phyloP scores from a whole-genome alignment of 2,113 vertebrate genomes.

The Paracanthobrama guichenoti region DNA sequence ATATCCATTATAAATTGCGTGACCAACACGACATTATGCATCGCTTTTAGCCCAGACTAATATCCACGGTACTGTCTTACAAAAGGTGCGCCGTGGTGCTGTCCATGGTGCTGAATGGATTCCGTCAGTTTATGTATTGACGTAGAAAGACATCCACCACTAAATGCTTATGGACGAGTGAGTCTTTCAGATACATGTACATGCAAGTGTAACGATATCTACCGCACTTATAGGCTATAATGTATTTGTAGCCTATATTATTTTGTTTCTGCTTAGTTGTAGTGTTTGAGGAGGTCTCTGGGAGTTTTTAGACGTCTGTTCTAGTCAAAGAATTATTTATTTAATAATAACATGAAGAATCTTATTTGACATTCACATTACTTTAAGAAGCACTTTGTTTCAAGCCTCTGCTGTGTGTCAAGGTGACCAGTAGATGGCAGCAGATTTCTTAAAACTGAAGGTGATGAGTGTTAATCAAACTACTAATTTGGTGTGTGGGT shows the following conservation, averaged over 20 bases:
- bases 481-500: not conserved
- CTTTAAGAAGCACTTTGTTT: not conserved
- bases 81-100: not conserved
- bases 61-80: not conserved
- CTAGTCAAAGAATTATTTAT: no score
- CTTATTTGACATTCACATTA: not conserved
- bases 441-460: conserved; percentile 8
- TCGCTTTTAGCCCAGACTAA: not conserved
- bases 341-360: not conserved
- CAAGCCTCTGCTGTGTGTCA: not conserved
- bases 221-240: not conserved
- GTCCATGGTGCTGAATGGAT: conserved; percentile 31
- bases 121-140: not conserved
- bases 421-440: conserved; percentile 46
- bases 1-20: not conserved
- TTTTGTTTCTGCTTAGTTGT: no score
- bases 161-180: not conserved
- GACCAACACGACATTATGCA: not conserved
- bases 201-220: not conserved
- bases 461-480: not conserved
- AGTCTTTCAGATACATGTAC: not conserved
- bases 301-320: no score
- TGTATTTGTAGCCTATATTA: not conserved
- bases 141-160: not conserved
- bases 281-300: not conserved